Base-by-base conservation (phyloP, 1,140 invertebrate species). In the Fopius arisanus region DNA sequence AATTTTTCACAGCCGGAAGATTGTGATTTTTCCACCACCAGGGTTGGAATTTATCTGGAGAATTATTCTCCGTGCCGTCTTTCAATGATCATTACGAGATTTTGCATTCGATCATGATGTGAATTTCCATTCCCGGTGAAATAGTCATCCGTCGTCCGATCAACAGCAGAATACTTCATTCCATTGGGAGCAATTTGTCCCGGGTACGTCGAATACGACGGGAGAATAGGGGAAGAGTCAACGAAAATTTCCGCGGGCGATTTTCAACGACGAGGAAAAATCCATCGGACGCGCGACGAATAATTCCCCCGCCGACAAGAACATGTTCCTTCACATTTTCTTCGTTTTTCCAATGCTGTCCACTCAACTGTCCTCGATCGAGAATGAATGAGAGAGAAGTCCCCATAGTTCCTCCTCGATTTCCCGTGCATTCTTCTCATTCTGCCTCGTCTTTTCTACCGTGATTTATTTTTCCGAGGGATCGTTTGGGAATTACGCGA, bases 221-320 rank as follows among this genome's bases (percentile, higher is more conserved):
- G 54, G 2, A 23, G 54, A 26, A 73, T 73, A 59, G 62, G 73
- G 70, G 73, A 70, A 77, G 71, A 70, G 5, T 48, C 75, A 74
- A 72, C n/a, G 23, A 28, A 75, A 81, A 79, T 77, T 80, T 77
- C 75, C 74, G 65, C 73, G 41, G 67, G 77, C 74, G 75, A 71
- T 78, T 79, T 80, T 78, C 37, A 68, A 65, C 67, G 37, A 48
- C 28, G 48, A 62, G 66, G 75, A 68, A 79, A 77, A 79, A 68
- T 75, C 70, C 51, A 16, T 9, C 14, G 29, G 10, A 62, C 41
- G 33, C 23, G 12, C 43, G 43, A 40, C 65, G 40, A 54, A 54
- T 73, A 67, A 72, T 72, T 72, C 28, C 43, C n/a, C 54, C 48
- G 7, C 16, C 65, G 71, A 31, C 71, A 9, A n/a, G 23, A 41